These are phyloP conservation scores for Cervus canadensis DNA, from an alignment of 2,113 vertebrate species.

Conservation along the genomic window DNA sequence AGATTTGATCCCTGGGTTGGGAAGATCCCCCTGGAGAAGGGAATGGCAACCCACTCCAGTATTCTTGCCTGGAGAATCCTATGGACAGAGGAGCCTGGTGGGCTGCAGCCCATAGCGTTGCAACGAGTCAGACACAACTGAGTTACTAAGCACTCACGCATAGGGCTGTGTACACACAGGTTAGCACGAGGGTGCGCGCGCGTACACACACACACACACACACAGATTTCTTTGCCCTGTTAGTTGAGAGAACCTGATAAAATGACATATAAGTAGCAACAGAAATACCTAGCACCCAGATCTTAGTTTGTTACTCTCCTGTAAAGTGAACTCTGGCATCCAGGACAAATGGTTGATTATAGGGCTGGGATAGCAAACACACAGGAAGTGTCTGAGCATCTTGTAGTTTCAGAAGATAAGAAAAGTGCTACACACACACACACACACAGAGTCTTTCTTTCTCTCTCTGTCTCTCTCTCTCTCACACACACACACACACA, in stretches of 20 bases:
- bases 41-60: neutral
- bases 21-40: neutral
- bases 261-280: neutral
- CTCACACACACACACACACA: neutral
- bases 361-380: neutral
- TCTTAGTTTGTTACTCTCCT: neutral
- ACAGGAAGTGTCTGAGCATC: neutral
- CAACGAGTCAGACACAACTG: neutral
- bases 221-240: neutral
- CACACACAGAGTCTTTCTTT: neutral
- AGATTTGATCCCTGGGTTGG: neutral
- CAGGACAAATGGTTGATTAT: neutral
- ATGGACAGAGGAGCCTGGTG: neutral
- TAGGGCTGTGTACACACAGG: neutral
- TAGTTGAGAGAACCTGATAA: neutral
- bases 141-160: neutral
- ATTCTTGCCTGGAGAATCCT: neutral
- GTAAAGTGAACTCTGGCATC: neutral
- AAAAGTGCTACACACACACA: no score
- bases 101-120: neutral
- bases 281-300: neutral
- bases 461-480: neutral
- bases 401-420: neutral
- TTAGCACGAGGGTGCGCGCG: fast-evolving
- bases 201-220: neutral